These are phyloP conservation scores for Pseudochromis fuscus DNA, from an alignment of 2,797 vertebrate genomes.

Conservation along the genomic window DNA sequence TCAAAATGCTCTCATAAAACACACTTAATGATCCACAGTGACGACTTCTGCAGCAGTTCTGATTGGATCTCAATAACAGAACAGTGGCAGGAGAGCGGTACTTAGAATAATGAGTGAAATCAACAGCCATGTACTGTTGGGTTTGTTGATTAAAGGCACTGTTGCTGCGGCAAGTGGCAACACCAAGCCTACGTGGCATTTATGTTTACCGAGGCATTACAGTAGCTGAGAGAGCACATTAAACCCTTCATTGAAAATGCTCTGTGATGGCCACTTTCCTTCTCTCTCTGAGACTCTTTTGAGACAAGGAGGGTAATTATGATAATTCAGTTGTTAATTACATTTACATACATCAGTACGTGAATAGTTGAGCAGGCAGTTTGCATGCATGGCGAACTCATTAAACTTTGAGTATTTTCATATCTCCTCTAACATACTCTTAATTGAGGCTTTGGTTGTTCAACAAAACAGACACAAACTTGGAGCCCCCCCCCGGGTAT, in stretches of 20 bases:
- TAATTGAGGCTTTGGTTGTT: slow-evolving; percentile 71
- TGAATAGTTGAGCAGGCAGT: slow-evolving; percentile 71
- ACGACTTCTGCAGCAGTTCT: slow-evolving; percentile 55
- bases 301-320: slow-evolving; percentile 83
- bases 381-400: slow-evolving; percentile 72
- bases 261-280: slow-evolving; percentile 75
- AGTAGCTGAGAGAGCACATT: slow-evolving; percentile 75
- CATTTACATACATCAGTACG: slow-evolving; percentile 82
- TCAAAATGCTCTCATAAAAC: slow-evolving; percentile 63
- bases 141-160: slow-evolving; percentile 51
- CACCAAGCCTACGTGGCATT: slow-evolving; percentile 60
- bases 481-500: slow-evolving; percentile 38
- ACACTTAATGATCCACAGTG: slow-evolving; percentile 58
- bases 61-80: slow-evolving; percentile 58
- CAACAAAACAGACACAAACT: slow-evolving; percentile 53
- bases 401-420: slow-evolving; percentile 76
- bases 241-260: slow-evolving; percentile 76
- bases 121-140: slow-evolving; percentile 56
- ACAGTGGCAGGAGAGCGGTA: slow-evolving; percentile 23
- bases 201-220: slow-evolving; percentile 76
- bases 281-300: slow-evolving; percentile 69
- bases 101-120: slow-evolving; percentile 71
- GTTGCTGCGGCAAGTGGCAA: slow-evolving; percentile 54
- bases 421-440: slow-evolving; percentile 61
- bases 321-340: slow-evolving; percentile 87